Base-by-base conservation (phyloP, 2,888 invertebrate species). In the Tillus elongatus region DNA sequence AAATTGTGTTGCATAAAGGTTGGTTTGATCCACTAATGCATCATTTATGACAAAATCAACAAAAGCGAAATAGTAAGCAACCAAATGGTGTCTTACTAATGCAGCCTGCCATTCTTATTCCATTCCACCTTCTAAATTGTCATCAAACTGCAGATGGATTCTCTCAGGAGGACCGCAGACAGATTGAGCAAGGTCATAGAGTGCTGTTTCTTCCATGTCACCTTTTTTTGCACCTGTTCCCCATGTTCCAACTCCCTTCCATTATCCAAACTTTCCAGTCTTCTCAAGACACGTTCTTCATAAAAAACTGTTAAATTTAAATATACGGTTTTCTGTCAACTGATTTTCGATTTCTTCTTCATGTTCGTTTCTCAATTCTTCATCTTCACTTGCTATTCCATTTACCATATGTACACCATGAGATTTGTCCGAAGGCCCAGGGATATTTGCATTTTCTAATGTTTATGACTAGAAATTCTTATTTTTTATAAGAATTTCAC, bases 141-240 rank as follows among this genome's bases (percentile, higher is more conserved):
- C 33, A 15, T 36, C 32, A 33, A 40, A 40, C 24, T 37, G 33
- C 30, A 40, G 40, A 28, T 37, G 40, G 19, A 32, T 40, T 40
- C 40, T 28, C 19, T 24, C 15, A 27, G 40, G 40, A 15, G 37
- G 36, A 28, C 33, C 33, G 29, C 36, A 40, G 13, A 40, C 33
- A 32, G 40, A 40, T 19, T 24, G 11, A n/a, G 40, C 13, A 33
- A 40, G 19, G 29, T 40, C 40, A 36, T 26, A 26, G 19, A 32
- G 35, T 30, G 16, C 14, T 30, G 27, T 13, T 19, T 33, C 12
- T 32, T 13, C 3, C 8, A 9, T 24, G 32, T 32, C 11, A 15
- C 3, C 31, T 36, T 4, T 16, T 33, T 16, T n/a, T n/a, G n/a
- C n/a, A n/a, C 24, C 14, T 15, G 4, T 33, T 36, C 36, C 32